Evolutionary conservation across 2,888 invertebrate genomes (phyloP).

Genomic region (Acanthosepion pharaonis): DNA sequence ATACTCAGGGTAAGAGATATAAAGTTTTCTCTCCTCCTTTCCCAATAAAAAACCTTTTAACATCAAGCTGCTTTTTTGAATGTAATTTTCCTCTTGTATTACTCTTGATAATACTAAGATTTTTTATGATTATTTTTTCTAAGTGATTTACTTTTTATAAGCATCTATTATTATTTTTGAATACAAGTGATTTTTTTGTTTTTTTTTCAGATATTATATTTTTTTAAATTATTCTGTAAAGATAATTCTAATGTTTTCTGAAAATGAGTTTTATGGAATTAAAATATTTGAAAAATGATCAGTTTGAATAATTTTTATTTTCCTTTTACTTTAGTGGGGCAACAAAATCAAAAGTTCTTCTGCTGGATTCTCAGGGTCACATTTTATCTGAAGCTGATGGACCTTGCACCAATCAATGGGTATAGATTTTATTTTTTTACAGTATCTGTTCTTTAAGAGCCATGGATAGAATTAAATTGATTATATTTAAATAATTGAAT

Average conservation of each 20-base stretch:
- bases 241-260: neutral
- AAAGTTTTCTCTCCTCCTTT: too few species aligned
- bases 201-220: neutral
- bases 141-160: too few species aligned
- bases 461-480: neutral
- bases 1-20: too few species aligned
- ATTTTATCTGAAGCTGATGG: constrained; percentile 79
- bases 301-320: neutral
- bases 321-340: constrained; percentile 82
- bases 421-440: constrained; percentile 51
- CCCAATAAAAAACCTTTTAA: too few species aligned
- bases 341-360: constrained; percentile 86
- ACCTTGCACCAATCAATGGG: constrained; percentile 67
- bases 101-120: too few species aligned
- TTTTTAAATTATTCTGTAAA: neutral
- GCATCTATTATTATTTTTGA: too few species aligned
- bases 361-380: constrained; percentile 83
- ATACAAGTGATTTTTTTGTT: neutral
- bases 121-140: too few species aligned
- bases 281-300: neutral
- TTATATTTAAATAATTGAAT: neutral
- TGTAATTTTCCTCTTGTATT: too few species aligned
- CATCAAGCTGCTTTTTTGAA: too few species aligned
- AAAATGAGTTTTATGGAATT: neutral
- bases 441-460: neutral